Conservation (phyloP, 2,797 vertebrate genomes). For the Diplodus sargus region DNA sequence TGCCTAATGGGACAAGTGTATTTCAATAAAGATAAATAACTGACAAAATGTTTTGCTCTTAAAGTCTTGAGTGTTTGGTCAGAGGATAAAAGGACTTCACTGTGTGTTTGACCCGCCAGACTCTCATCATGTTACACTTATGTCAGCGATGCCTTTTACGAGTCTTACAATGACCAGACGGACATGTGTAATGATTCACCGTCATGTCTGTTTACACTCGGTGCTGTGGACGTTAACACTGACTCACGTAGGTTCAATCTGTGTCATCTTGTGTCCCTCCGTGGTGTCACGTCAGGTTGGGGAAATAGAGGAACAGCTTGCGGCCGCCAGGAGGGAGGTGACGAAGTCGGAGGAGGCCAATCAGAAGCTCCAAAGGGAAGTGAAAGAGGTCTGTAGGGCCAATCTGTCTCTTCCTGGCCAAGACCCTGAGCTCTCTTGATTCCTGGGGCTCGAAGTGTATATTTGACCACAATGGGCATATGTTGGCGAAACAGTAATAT, state of each 20-base stretch:
- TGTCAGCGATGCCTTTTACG: constrained; percentile 20
- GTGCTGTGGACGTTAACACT: constrained; percentile 37
- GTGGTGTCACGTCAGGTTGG: constrained; percentile 85
- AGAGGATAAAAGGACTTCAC: not conserved
- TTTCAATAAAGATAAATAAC: not conserved
- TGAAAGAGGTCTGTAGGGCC: constrained; percentile 91
- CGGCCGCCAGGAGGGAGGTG: constrained; percentile 92
- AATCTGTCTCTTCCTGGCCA: constrained; percentile 70
- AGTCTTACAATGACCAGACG: constrained; percentile 30
- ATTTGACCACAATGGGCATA: constrained; percentile 44
- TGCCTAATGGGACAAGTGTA: not conserved
- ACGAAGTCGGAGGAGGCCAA: constrained; percentile 94
- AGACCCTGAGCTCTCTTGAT: constrained; percentile 40
- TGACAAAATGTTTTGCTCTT: not conserved
- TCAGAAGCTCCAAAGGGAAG: constrained; percentile 94
- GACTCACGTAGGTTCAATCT: constrained; percentile 60
- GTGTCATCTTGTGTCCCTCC: constrained; percentile 59
- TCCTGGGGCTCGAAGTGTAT: constrained; percentile 41
- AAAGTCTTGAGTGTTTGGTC: not conserved
- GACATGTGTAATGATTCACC: constrained; percentile 43
- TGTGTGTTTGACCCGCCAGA: constrained; percentile 7
- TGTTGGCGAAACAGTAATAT: constrained; percentile 17
- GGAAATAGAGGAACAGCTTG: constrained; percentile 94
- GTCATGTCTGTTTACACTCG: constrained; percentile 44
- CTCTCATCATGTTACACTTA: constrained; percentile 13